Evolutionary conservation across 2,797 vertebrate species (phyloP).

Genomic region (Chloroceryle inda): DNA sequence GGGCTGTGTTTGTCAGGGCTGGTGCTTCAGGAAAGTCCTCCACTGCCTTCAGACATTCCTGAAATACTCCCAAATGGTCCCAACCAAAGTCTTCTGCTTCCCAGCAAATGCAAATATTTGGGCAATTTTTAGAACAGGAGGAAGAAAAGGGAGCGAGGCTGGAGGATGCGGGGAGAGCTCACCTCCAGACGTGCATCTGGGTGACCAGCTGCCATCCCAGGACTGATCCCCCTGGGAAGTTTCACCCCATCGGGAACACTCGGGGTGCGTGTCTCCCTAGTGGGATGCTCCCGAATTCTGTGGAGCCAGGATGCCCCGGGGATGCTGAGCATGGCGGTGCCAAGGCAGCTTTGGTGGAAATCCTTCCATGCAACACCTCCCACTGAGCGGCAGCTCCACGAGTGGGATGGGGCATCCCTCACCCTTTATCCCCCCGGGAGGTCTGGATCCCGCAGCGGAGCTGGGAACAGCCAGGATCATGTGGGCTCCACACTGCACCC

Average conservation of each 20-base stretch:
- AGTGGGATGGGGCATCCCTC: neutral
- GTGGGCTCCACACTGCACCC: neutral
- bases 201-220: neutral
- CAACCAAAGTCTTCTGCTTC: neutral
- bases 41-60: neutral
- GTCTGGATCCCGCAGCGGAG: neutral
- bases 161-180: neutral
- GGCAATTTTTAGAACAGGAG: neutral
- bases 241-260: accelerated
- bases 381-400: accelerated
- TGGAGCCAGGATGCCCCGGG: accelerated
- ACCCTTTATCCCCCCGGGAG: accelerated
- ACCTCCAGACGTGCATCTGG: neutral
- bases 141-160: neutral
- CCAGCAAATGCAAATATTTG: neutral
- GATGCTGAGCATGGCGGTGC: accelerated
- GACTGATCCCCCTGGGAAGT: neutral
- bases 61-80: neutral
- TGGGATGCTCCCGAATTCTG: neutral
- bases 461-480: neutral
- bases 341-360: neutral
- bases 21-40: neutral
- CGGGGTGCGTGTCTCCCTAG: accelerated
- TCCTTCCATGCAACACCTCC: neutral
- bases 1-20: neutral